Conservation (phyloP, 2,797 vertebrate species). For the Onychomys leucogaster region DNA sequence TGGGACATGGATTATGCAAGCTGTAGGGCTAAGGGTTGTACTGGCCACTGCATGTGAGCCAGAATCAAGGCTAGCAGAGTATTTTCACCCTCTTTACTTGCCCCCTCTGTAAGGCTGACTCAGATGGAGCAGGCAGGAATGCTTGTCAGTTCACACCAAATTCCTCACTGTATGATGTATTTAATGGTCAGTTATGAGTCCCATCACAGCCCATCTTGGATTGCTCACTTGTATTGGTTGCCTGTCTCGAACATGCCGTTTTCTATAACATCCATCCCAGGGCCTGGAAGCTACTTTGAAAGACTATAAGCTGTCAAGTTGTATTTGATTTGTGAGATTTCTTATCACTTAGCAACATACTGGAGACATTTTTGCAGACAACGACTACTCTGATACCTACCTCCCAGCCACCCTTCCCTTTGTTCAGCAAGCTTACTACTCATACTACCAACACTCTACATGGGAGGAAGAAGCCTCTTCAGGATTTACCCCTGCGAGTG, state of each 20-base stretch:
- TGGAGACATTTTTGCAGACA: slow-evolving; percentile 64
- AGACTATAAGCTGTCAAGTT: background rate
- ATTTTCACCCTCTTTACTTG: background rate
- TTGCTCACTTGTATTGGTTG: background rate
- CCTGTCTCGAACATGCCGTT: slow-evolving; percentile 12
- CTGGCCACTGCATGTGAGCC: rapidly evolving
- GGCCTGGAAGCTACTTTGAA: slow-evolving; percentile 62
- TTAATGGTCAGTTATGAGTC: background rate
- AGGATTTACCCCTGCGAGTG: background rate
- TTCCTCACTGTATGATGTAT: background rate
- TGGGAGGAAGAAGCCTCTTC: background rate
- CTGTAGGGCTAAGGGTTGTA: background rate
- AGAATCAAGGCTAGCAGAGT: too few species aligned
- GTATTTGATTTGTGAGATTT: slow-evolving; percentile 41
- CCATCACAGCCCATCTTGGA: background rate
- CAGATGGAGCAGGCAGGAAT: background rate
- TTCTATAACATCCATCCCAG: slow-evolving; percentile 30
- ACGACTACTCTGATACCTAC: background rate
- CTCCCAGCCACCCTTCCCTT: slow-evolving; percentile 8
- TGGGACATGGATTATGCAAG: background rate
- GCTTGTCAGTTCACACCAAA: background rate
- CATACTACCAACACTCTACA: background rate
- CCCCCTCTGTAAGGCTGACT: background rate
- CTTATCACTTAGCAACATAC: slow-evolving; percentile 58
- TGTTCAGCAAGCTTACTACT: slow-evolving; percentile 17